Evolutionary conservation across 2,888 invertebrate species (phyloP), one percentile per base, ranked within the genome.

Genomic region (Hirtodrosophila confusa): DNA sequence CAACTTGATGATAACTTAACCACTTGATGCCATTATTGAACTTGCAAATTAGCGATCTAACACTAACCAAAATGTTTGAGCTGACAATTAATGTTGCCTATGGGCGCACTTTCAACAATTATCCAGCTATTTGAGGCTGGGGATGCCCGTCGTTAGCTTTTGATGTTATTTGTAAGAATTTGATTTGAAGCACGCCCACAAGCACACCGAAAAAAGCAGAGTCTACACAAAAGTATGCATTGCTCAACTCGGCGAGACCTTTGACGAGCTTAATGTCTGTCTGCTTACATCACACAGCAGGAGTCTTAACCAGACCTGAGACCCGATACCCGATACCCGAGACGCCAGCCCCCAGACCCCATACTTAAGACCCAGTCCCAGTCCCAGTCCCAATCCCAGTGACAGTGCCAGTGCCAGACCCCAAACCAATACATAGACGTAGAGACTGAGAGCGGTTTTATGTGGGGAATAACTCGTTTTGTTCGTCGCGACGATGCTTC

Each of bases 251-350:
- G 54, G 47, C 44, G 44, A 67, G 67, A 77, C 77, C 74, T 74
- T 66, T 74, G 62, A 49, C 29, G 24, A 56, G 64, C 41, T 50
- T 12, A 57, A 24, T 33, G 24, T 35, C 57, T 36, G 40, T n/a
- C 24, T 47, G 78, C 85, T 80, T 80, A 80, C 80, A 87, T 80
- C 80, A 80, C 58, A 77, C 60, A 85, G 74, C 66, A 79, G 62
- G 85, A 80, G 80, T 68, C 62, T 54, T 53, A 68, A 48, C 51
- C 61, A 67, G 58, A 58, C 31, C 41, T 43, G 43, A 47, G 36
- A 33, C 45, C 53, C 53, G 47, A 6, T 1, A 4, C 6, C 27
- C 4, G 27, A 5, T 1, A 4, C 6, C 27, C 4, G 27, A 5
- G 5, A 5, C 27, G 27, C 27, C 27, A 29, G 17, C 12, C 17